Evolutionary conservation across 2,113 vertebrate species (phyloP).

Genomic region (Nothocercus nigrocapillus): DNA sequence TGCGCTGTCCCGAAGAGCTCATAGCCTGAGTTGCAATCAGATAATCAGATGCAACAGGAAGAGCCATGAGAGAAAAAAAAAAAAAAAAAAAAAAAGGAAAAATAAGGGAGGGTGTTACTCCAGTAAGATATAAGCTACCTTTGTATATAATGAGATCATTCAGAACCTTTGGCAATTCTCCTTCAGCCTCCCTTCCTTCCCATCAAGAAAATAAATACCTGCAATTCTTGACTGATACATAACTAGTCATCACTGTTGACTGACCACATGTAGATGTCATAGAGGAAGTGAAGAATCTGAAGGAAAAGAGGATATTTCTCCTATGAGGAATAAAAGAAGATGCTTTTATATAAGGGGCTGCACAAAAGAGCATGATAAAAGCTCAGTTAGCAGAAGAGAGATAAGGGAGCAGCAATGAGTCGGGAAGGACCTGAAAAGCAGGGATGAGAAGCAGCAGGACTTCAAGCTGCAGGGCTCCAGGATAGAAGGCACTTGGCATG

Average conservation of each 20-base stretch:
- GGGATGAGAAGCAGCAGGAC: neutral
- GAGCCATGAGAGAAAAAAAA: neutral
- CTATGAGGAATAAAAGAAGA: neutral
- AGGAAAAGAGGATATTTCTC: constrained; percentile 2
- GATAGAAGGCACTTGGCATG: neutral
- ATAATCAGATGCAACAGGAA: neutral
- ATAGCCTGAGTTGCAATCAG: neutral
- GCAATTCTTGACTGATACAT: neutral
- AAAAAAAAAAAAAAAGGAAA: neutral
- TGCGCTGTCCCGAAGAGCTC: neutral
- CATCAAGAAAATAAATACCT: constrained; percentile 24
- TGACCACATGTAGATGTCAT: neutral
- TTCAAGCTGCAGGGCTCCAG: neutral
- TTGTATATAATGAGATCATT: neutral
- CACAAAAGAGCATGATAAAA: neutral
- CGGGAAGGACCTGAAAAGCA: neutral
- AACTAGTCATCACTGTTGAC: neutral
- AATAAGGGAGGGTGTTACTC: neutral
- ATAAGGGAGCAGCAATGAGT: neutral
- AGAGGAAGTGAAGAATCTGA: constrained; percentile 19
- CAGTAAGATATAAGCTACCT: neutral
- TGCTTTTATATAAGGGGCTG: neutral
- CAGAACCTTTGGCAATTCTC: neutral
- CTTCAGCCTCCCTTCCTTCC: neutral
- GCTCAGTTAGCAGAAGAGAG: neutral